These are phyloP conservation scores for Thera obeliscata DNA, from an alignment of 2,888 invertebrate species.

Conservation along the genomic window DNA sequence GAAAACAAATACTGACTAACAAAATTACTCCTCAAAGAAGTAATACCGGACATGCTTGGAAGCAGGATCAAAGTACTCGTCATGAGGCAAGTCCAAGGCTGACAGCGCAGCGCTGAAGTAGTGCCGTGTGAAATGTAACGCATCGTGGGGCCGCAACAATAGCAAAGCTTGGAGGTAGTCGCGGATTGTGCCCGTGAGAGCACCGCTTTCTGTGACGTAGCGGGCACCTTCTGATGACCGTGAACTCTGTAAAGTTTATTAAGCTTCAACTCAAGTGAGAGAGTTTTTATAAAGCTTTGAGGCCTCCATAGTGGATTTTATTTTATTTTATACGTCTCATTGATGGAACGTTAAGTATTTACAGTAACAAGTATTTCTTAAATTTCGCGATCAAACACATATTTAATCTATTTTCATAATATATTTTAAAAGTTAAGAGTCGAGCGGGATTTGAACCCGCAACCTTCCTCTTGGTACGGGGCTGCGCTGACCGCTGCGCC, in stretches of 20 bases:
- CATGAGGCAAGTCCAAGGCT: slow-evolving; percentile 76
- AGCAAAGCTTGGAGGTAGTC: slow-evolving; percentile 86
- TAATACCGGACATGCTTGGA: slow-evolving; percentile 73
- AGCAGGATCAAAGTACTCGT: slow-evolving; percentile 76
- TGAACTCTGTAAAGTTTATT: slow-evolving; percentile 72
- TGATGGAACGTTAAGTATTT: too few relatives aligned
- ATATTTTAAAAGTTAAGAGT: too few relatives aligned
- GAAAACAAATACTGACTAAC: neutral
- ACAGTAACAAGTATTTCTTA: too few relatives aligned
- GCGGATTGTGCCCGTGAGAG: slow-evolving; percentile 81
- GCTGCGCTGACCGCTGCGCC: too few relatives aligned
- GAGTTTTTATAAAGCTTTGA: too few relatives aligned
- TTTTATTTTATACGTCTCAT: too few relatives aligned
- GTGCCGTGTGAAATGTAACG: slow-evolving; percentile 82
- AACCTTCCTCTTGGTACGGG: too few relatives aligned
- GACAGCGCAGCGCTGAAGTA: slow-evolving; percentile 81
- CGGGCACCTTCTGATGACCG: slow-evolving; percentile 79
- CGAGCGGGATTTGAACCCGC: too few relatives aligned
- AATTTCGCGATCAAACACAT: too few relatives aligned
- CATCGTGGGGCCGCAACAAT: slow-evolving; percentile 83
- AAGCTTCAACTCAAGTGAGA: too few relatives aligned
- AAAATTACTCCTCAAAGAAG: slow-evolving; percentile 69
- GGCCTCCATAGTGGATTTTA: too few relatives aligned
- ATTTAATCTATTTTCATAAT: too few relatives aligned
- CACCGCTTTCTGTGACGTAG: slow-evolving; percentile 85